These are phyloP conservation scores for Mobula birostris DNA, from an alignment of 2,113 vertebrate genomes.

Conservation along the genomic window DNA sequence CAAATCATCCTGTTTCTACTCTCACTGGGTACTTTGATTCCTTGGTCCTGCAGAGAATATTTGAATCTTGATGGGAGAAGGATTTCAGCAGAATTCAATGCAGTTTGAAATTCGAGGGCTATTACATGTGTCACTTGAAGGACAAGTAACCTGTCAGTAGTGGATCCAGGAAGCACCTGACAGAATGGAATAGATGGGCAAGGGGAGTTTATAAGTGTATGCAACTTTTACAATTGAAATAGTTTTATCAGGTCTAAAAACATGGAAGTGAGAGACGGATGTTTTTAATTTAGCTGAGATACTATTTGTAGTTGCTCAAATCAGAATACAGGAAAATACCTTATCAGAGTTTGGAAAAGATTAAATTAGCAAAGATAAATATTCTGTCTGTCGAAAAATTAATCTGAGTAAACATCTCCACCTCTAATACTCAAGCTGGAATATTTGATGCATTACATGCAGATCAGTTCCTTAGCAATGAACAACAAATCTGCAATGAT, in stretches of 20 bases:
- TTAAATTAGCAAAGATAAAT: background rate
- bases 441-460: background rate
- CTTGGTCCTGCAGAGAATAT: background rate
- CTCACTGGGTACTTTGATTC: background rate
- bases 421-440: background rate
- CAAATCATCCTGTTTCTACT: no score
- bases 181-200: no score
- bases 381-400: background rate
- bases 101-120: background rate
- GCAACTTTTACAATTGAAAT: background rate
- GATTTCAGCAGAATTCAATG: background rate
- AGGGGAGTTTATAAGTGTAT: background rate
- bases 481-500: background rate
- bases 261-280: background rate
- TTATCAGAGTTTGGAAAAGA: background rate
- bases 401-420: background rate
- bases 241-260: background rate
- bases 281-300: background rate
- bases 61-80: background rate
- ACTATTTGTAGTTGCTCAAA: background rate
- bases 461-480: background rate
- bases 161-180: background rate
- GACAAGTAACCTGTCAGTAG: background rate
- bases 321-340: background rate
- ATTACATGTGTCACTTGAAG: background rate